Percentiles rank a stretch among this genome's conserved stretches.
phyloP scores from a whole-genome alignment of 2,888 invertebrate species.

The Helleia helle region DNA sequence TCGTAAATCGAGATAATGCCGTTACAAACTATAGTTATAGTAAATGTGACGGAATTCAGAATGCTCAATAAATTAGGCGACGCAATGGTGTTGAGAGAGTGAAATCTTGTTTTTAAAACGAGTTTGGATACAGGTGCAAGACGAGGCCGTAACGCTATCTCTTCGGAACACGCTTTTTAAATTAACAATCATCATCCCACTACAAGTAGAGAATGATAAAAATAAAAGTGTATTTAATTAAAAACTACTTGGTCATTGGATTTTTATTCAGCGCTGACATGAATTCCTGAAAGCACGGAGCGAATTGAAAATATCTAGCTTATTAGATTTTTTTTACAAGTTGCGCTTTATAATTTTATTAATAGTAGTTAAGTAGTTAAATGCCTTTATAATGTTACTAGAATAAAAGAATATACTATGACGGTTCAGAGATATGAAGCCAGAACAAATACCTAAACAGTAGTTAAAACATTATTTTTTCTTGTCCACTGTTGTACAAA shows the following conservation, averaged over 20 bases:
- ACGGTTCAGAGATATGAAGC: too few species aligned
- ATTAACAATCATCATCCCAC: background rate
- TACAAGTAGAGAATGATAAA: background rate
- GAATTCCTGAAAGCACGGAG: background rate
- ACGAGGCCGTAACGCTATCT: conserved; percentile 25
- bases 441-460: too few species aligned
- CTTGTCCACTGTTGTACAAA: too few species aligned
- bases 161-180: conserved; percentile 18
- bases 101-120: conserved; percentile 64
- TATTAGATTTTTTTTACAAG: background rate
- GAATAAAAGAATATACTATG: too few species aligned
- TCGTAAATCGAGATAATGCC: too few species aligned
- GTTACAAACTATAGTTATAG: too few species aligned
- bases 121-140: conserved; percentile 63
- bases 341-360: background rate
- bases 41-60: conserved; percentile 5
- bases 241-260: conserved; percentile 5
- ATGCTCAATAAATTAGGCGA: conserved; percentile 21
- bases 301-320: conserved; percentile 5
- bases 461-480: too few species aligned
- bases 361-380: too few species aligned
- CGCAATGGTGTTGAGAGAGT: conserved; percentile 41
- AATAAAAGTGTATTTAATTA: conserved; percentile 8
- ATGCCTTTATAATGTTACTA: too few species aligned
- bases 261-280: conserved; percentile 6